Conservation (phyloP, 92 coral and sea anemone genomes). For the Zoanthus sociatus region DNA sequence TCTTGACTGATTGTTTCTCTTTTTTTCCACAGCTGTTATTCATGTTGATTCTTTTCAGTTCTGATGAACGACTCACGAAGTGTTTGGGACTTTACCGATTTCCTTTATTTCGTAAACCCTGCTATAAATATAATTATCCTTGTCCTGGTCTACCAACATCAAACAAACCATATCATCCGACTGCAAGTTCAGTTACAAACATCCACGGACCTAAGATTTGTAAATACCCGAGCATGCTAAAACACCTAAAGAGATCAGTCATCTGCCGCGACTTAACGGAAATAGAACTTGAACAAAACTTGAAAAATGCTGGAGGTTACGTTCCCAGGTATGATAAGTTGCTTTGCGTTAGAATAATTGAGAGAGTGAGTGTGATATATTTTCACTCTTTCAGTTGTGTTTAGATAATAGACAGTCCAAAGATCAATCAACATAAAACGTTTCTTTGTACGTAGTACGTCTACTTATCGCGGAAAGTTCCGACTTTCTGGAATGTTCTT, state of each 20-base stretch:
- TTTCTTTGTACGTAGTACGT: too few relatives aligned
- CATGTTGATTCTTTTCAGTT: background rate
- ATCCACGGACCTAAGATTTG: background rate
- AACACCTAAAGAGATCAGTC: background rate
- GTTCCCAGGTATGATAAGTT: background rate
- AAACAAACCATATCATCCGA: background rate
- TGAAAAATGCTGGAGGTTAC: background rate
- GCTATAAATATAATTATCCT: too few relatives aligned
- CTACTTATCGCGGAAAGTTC: too few relatives aligned
- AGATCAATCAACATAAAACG: too few relatives aligned
- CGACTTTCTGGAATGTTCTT: too few relatives aligned
- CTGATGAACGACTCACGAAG: background rate
- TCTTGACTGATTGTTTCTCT: background rate
- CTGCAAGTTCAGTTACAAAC: background rate
- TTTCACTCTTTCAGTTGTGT: background rate
- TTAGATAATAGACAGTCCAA: too few relatives aligned
- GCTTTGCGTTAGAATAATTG: background rate
- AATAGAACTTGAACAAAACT: background rate
- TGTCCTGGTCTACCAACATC: too few relatives aligned
- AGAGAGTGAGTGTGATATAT: background rate
- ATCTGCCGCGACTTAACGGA: background rate
- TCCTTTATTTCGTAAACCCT: background rate
- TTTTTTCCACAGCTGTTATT: background rate
- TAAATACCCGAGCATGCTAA: background rate
- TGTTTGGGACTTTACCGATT: background rate